These are phyloP conservation scores for Valencia hispanica DNA, from an alignment of 2,797 vertebrate genomes.

Conservation along the genomic window DNA sequence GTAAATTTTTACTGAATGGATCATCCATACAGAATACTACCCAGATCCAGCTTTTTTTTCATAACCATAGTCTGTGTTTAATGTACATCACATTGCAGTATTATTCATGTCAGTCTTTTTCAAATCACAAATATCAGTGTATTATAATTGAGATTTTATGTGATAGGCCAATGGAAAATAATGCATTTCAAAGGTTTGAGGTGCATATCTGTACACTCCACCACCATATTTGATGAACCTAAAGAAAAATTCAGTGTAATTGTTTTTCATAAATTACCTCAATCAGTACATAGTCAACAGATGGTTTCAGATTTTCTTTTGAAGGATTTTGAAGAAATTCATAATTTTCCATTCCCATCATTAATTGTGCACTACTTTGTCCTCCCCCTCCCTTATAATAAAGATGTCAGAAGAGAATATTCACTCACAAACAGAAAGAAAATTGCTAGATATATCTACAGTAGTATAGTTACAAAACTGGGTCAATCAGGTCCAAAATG, in stretches of 20 bases:
- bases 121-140: not conserved
- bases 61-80: not conserved
- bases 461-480: conserved; percentile 69
- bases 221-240: not conserved
- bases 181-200: not conserved
- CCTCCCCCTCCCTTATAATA: conserved; percentile 54
- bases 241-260: not conserved
- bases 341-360: not conserved
- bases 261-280: not conserved
- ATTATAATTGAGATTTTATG: not conserved
- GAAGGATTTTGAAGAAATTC: too few relatives aligned
- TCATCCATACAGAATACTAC: not conserved
- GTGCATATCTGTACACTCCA: not conserved
- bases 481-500: conserved; percentile 57
- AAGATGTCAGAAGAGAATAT: conserved; percentile 68
- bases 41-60: not conserved
- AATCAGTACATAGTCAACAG: not conserved
- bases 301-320: not conserved
- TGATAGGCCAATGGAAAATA: not conserved
- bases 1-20: not conserved
- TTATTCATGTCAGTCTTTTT: not conserved
- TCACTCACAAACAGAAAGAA: conserved; percentile 64
- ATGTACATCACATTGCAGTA: not conserved
- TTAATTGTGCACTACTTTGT: conserved; percentile 29
- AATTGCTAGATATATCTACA: conserved; percentile 65